phyloP scores from a whole-genome alignment of 2,113 vertebrate genomes.

The Rissa tridactyla region DNA sequence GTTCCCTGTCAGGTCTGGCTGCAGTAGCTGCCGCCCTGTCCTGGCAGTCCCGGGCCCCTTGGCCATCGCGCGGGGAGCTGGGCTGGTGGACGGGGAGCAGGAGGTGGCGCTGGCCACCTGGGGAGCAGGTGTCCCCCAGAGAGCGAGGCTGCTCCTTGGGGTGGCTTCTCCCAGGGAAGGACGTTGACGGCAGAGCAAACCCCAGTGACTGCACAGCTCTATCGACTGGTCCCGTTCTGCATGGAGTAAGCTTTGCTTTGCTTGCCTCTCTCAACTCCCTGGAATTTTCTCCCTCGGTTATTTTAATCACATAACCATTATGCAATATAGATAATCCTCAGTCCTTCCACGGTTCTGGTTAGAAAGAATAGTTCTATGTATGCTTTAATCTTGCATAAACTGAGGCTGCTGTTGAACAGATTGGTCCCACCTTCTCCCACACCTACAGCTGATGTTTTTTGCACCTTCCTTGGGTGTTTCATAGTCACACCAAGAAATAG shows the following conservation, averaged over 20 bases:
- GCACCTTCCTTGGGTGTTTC: background rate
- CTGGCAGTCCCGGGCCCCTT: fast-evolving
- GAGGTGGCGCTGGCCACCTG: background rate
- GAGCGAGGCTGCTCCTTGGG: background rate
- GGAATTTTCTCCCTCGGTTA: background rate
- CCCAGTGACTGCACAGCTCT: background rate
- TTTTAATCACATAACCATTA: background rate
- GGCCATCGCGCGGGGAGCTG: background rate
- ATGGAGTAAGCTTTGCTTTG: background rate
- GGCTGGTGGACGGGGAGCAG: background rate
- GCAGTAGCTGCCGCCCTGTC: background rate
- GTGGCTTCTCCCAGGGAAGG: background rate
- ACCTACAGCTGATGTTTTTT: background rate
- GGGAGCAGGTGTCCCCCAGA: background rate
- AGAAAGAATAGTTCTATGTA: background rate
- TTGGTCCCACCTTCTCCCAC: background rate
- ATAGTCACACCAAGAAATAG: background rate
- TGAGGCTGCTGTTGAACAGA: background rate
- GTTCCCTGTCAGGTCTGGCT: background rate
- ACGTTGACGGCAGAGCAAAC: background rate
- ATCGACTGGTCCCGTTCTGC: background rate
- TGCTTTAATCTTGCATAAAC: background rate
- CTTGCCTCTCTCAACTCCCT: background rate
- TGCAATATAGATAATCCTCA: background rate
- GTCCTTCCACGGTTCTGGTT: background rate